Evolutionary conservation across 2,797 vertebrate species (phyloP).

Genomic region (Pseudotriccus pelzelni): DNA sequence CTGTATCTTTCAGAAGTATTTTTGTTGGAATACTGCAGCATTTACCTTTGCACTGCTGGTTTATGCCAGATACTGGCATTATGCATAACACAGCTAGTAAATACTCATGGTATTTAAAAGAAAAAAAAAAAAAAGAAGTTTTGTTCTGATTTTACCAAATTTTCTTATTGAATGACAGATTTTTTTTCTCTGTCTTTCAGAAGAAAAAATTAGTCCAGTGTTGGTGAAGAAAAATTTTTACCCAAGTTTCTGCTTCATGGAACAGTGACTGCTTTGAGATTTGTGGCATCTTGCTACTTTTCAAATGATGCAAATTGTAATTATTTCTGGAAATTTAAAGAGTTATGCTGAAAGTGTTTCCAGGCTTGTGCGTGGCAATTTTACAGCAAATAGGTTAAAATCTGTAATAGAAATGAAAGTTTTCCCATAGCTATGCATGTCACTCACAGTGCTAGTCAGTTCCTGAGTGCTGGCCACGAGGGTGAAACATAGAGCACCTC

Average conservation of each 20-base stretch:
- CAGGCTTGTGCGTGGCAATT: neutral
- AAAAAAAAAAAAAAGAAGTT: rapidly evolving
- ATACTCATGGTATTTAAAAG: neutral
- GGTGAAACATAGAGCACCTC: neutral
- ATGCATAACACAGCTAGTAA: neutral
- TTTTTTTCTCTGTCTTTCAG: neutral
- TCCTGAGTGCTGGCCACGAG: neutral
- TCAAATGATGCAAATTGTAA: neutral
- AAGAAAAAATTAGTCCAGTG: neutral
- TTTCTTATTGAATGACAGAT: neutral
- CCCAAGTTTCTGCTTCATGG: neutral
- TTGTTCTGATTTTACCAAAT: neutral
- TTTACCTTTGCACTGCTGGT: neutral
- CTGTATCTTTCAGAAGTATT: neutral
- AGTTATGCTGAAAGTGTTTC: neutral
- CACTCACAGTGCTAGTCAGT: neutral
- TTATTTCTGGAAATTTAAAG: neutral
- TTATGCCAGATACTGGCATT: neutral
- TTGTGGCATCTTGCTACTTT: neutral
- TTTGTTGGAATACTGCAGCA: neutral
- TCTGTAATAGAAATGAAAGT: neutral
- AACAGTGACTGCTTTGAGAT: neutral
- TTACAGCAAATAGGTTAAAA: neutral
- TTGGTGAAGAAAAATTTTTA: neutral
- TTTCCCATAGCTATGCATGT: neutral